Evolutionary conservation across 2,113 vertebrate genomes (phyloP), one percentile per base, ranked within the genome.

Genomic region (Cyanoderma ruficeps): DNA sequence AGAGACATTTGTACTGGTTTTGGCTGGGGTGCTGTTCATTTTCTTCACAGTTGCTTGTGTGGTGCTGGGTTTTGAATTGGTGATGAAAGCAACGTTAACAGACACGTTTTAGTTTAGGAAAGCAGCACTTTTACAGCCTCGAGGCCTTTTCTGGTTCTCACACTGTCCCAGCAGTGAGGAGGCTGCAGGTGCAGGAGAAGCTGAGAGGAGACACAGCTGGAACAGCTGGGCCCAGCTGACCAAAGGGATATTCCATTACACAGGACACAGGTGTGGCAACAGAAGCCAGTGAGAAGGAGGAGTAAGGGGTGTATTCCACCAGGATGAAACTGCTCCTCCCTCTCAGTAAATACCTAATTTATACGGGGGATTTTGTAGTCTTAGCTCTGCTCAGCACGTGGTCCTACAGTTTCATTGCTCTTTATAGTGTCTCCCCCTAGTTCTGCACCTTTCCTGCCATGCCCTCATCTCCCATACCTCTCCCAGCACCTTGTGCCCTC

Each of bases 231-330:
- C 27, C 41, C 1, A 2, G 0, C 23, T 55, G 42, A 22, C 39
- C 61, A 46, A 15, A n/a, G n/a, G 31, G 4, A 22, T 9, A 6
- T 30, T 50, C 18, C 23, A 6, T 25, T 23, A 7, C 9, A 46
- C 5, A 6, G 2, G 49, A 4, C 8, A 20, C 13, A 0, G 0
- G 31, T 23, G 31, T 1, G 3, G 11, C 33, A 59, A 12, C 24
- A 31, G 35, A 70, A 79, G 11, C 39, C 3, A 0, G 2, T 22
- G 52, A 37, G 50, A 47, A 44, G 42, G 3, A 61, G 39, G 11
- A 72, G 30, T 17, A 77, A n/a, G 4, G 19, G 11, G 0, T 23
- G 1, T 8, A 0, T 53, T 61, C 10, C 16, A 18, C 17, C 13
- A 39, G 1, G 15, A n/a, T 25, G 7, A 60, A 89, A 55, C 20